These are phyloP conservation scores for Aphelenchoides avenae DNA, from an alignment of 1,140 invertebrate genomes.

Conservation along the genomic window DNA sequence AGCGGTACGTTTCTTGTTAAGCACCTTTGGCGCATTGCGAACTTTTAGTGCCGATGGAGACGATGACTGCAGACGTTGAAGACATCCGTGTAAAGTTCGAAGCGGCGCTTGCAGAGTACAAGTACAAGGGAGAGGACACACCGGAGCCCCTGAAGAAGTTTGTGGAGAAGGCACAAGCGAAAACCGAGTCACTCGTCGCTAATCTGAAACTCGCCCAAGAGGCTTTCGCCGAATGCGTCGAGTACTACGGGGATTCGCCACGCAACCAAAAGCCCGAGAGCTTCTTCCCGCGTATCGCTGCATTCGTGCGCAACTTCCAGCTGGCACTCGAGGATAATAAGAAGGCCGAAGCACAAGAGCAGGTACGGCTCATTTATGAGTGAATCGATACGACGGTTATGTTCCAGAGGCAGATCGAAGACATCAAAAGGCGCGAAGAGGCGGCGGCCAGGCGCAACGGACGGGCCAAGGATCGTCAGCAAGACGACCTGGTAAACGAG, in stretches of 20 bases:
- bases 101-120: slow-evolving; percentile 19
- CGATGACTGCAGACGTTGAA: slow-evolving; percentile 28
- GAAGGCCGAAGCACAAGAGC: slow-evolving; percentile 1
- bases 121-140: slow-evolving; percentile 23
- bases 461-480: background rate
- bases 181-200: slow-evolving; percentile 12
- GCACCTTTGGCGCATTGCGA: background rate
- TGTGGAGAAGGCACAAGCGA: slow-evolving; percentile 5
- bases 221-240: slow-evolving; percentile 27
- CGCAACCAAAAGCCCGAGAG: slow-evolving; percentile 17
- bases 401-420: background rate
- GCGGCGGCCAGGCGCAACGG: background rate
- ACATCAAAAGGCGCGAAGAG: background rate
- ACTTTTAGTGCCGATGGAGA: slow-evolving; percentile 32
- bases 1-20: slow-evolving; percentile 28
- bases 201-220: slow-evolving; percentile 31
- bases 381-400: background rate
- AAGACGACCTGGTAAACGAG: slow-evolving; percentile 16
- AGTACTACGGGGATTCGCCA: slow-evolving; percentile 28
- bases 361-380: slow-evolving; percentile 11
- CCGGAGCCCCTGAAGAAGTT: slow-evolving; percentile 19
- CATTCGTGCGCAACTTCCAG: slow-evolving; percentile 31
- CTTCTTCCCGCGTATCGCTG: slow-evolving; percentile 29
- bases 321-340: slow-evolving; percentile 23
- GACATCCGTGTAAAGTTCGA: slow-evolving; percentile 30